A percentile compares a stretch with the other conserved stretches of the same genome.
These are phyloP conservation scores for Bradynema listronoti DNA, from an alignment of 1,140 invertebrate species.

Conservation along the genomic window DNA sequence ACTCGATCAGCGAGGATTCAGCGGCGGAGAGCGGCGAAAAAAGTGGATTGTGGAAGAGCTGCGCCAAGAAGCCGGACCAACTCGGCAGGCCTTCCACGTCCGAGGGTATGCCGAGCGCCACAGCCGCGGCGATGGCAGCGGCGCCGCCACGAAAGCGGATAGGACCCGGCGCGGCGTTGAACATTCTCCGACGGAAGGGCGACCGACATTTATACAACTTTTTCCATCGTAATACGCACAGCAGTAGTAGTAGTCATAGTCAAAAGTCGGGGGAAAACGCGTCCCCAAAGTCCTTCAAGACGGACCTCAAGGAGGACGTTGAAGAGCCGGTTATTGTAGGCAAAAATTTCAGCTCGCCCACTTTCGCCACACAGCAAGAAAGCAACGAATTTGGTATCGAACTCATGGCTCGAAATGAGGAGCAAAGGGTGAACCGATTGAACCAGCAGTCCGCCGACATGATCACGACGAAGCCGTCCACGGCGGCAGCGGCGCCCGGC, in stretches of 20 bases:
- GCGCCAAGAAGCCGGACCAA: neutral
- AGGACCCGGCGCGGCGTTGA: neutral
- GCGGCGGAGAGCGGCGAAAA: neutral
- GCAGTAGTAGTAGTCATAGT: neutral
- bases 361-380: neutral
- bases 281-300: neutral
- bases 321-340: neutral
- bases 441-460: no score
- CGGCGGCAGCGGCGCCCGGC: no score
- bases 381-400: constrained; percentile 1
- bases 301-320: neutral
- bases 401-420: neutral
- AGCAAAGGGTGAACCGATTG: neutral
- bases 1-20: constrained; percentile 1
- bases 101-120: neutral
- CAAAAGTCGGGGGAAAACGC: neutral
- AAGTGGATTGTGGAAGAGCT: neutral
- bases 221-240: constrained; percentile 7
- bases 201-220: neutral
- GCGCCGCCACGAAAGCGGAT: neutral
- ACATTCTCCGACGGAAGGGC: neutral
- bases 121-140: neutral
- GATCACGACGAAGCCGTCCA: no score
- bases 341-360: constrained; percentile 5
- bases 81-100: neutral